These are phyloP conservation scores for Rhysida immarginata DNA, from an alignment of 1,140 invertebrate species.

Conservation along the genomic window DNA sequence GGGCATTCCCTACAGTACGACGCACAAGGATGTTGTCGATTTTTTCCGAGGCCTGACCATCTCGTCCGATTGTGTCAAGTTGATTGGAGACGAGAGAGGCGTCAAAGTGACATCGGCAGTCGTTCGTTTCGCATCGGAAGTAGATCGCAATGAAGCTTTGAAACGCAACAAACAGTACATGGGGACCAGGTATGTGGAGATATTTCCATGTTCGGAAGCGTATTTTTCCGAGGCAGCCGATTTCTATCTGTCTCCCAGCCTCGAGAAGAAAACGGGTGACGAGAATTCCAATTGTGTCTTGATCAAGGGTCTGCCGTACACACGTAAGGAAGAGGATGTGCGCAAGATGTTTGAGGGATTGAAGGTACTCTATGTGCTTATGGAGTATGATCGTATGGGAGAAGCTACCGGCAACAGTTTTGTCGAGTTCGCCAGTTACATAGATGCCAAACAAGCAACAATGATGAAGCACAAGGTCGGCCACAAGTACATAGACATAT, in stretches of 20 bases:
- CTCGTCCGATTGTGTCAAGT: constrained; percentile 63
- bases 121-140: constrained; percentile 49
- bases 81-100: constrained; percentile 63
- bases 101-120: constrained; percentile 60
- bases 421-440: constrained; percentile 51
- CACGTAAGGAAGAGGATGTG: constrained; percentile 55
- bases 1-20: constrained; percentile 35
- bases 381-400: constrained; percentile 43
- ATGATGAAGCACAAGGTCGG: constrained; percentile 22
- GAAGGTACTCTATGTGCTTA: constrained; percentile 45
- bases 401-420: constrained; percentile 41
- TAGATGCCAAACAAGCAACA: constrained; percentile 36
- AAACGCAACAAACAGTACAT: constrained; percentile 31
- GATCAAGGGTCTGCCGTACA: constrained; percentile 49
- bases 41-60: constrained; percentile 65
- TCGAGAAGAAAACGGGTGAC: not conserved
- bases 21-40: constrained; percentile 51
- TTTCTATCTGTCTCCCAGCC: not conserved
- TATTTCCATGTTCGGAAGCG: constrained; percentile 18
- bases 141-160: constrained; percentile 50
- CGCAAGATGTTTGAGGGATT: constrained; percentile 55
- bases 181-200: constrained; percentile 20
- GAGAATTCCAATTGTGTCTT: constrained; percentile 27
- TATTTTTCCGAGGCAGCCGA: not conserved
- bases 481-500: constrained; percentile 22